A percentile compares a stretch with the other conserved stretches of the same genome.
phyloP scores from a whole-genome alignment of 2,888 invertebrate genomes.

The Malachius bipustulatus region DNA sequence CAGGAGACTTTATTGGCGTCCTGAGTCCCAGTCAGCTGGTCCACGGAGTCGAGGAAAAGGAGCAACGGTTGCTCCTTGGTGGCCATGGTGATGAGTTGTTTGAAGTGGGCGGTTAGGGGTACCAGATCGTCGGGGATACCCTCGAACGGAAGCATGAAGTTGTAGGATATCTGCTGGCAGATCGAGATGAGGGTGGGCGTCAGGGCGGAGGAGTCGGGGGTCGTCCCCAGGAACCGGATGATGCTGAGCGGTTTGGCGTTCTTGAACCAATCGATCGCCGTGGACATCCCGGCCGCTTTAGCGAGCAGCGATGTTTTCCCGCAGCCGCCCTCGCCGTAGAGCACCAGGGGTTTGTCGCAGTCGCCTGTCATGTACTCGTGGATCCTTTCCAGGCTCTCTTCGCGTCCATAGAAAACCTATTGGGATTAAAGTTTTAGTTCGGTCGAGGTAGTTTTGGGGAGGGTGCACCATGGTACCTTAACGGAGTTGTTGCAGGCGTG shows the following conservation, averaged over 20 bases:
- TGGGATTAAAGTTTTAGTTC: no score
- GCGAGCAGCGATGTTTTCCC: slow-evolving; percentile 94
- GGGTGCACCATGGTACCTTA: no score
- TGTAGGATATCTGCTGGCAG: slow-evolving; percentile 92
- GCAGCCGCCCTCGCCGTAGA: slow-evolving; percentile 94
- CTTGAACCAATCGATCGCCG: slow-evolving; percentile 59
- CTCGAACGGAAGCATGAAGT: slow-evolving; percentile 81
- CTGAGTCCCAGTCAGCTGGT: slow-evolving; percentile 89
- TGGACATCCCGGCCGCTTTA: slow-evolving; percentile 72
- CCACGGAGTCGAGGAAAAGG: slow-evolving; percentile 90
- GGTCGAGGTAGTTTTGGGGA: no score
- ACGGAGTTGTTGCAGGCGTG: slow-evolving; percentile 93
- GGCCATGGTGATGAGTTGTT: slow-evolving; percentile 78
- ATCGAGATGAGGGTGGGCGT: slow-evolving; percentile 91
- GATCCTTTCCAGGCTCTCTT: slow-evolving; percentile 70
- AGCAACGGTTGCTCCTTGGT: slow-evolving; percentile 73
- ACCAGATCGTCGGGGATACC: slow-evolving; percentile 93
- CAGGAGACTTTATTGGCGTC: slow-evolving; percentile 93
- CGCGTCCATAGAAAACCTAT: slow-evolving; percentile 83
- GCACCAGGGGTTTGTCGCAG: slow-evolving; percentile 77
- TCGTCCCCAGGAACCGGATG: slow-evolving; percentile 88
- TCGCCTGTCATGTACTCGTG: slow-evolving; percentile 72
- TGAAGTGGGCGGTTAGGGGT: slow-evolving; percentile 90
- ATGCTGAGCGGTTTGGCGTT: slow-evolving; percentile 73
- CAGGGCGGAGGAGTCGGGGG: slow-evolving; percentile 90